Percentiles rank a stretch among this genome's conserved stretches.
Conservation (phyloP, 2,113 vertebrate species). For the Anarhynchus alexandrinus region DNA sequence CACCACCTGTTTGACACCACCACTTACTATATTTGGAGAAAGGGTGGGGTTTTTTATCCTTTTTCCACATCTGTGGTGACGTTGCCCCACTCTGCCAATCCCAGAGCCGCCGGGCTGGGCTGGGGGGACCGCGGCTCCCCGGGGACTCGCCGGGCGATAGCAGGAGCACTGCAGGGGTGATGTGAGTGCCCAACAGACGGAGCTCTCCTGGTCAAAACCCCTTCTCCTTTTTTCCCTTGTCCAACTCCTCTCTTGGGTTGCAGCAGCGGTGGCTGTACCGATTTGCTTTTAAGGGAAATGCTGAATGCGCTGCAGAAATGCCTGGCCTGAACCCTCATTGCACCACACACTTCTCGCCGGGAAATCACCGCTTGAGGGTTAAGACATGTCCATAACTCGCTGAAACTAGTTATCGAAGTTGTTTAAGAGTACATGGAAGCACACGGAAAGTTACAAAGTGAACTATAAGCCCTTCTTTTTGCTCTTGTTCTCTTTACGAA, state of each 20-base stretch:
- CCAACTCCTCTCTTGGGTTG: neutral
- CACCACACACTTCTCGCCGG: neutral
- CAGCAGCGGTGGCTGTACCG: neutral
- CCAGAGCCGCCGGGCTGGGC: rapidly evolving
- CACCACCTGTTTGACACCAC: neutral
- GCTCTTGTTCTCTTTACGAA: neutral
- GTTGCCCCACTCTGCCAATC: neutral
- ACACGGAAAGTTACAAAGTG: neutral
- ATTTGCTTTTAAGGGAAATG: neutral
- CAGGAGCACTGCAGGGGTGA: neutral
- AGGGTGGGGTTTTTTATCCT: neutral
- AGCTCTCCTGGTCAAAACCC: neutral
- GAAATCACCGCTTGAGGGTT: neutral
- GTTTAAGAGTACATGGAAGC: neutral
- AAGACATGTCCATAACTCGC: rapidly evolving
- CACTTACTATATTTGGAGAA: neutral
- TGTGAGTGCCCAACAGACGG: neutral
- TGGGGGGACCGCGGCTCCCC: neutral
- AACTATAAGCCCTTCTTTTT: neutral
- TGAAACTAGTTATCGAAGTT: neutral
- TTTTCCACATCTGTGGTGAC: neutral
- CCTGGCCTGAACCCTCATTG: neutral
- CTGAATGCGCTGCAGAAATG: neutral
- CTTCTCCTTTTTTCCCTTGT: neutral
- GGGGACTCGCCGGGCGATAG: neutral